These are phyloP conservation scores for Candoia aspera DNA, from an alignment of 2,113 vertebrate genomes.

Conservation along the genomic window DNA sequence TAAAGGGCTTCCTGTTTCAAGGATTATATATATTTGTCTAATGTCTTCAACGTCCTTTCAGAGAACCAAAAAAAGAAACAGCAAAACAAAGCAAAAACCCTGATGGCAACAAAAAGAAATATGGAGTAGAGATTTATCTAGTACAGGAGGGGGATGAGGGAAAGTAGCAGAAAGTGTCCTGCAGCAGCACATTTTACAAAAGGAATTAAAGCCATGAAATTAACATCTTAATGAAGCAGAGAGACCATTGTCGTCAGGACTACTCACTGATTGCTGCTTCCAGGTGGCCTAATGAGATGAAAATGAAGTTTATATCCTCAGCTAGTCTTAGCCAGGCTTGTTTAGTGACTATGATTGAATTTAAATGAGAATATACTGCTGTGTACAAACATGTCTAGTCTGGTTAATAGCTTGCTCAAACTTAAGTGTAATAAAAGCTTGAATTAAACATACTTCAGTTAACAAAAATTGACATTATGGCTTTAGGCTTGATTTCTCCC, in stretches of 20 bases:
- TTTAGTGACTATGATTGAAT: conserved; percentile 79
- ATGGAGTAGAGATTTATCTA: conserved; percentile 64
- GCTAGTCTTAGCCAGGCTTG: conserved; percentile 72
- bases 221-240: conserved; percentile 82
- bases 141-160: conserved; percentile 50
- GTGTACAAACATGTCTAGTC: conserved; percentile 79
- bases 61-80: conserved; percentile 65
- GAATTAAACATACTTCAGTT: conserved; percentile 64
- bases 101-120: conserved; percentile 68
- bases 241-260: conserved; percentile 74
- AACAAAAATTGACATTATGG: conserved; percentile 38
- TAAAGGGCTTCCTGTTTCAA: conserved; percentile 48
- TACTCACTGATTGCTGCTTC: conserved; percentile 74
- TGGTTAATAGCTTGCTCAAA: conserved; percentile 71
- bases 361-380: conserved; percentile 79
- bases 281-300: conserved; percentile 82
- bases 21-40: conserved; percentile 69
- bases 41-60: conserved; percentile 64
- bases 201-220: conserved; percentile 79
- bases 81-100: conserved; percentile 44
- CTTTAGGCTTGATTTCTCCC: conserved; percentile 33
- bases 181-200: conserved; percentile 71
- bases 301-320: conserved; percentile 80
- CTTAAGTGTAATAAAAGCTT: conserved; percentile 58
- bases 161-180: conserved; percentile 73